Conservation (phyloP, 2,888 invertebrate genomes). For the Eurois occulta region DNA sequence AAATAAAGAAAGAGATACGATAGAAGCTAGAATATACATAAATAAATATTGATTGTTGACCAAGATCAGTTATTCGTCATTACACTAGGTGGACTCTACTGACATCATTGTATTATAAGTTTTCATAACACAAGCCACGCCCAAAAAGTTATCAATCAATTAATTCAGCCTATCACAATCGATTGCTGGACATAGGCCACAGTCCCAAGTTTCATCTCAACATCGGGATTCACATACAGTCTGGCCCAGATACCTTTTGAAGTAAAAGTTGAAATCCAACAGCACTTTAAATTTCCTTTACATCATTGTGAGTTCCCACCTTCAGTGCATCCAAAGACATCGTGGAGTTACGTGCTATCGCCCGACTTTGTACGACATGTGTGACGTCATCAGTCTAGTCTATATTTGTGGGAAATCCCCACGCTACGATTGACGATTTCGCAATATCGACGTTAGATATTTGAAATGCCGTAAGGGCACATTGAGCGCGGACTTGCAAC, state of each 20-base stretch:
- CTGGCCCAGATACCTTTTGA: background rate
- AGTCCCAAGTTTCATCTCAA: background rate
- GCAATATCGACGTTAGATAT: background rate
- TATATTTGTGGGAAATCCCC: background rate
- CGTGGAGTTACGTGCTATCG: background rate
- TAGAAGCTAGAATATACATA: background rate
- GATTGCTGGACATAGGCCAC: background rate
- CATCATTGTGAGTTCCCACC: background rate
- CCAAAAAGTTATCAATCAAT: background rate
- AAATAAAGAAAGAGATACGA: background rate
- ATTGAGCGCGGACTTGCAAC: background rate
- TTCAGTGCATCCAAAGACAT: background rate
- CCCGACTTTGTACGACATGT: no score
- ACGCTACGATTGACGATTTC: background rate
- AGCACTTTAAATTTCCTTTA: background rate
- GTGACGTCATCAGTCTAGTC: background rate
- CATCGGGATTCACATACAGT: background rate
- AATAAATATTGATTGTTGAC: slow-evolving; percentile 5
- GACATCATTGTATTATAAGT: background rate
- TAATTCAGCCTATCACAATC: background rate
- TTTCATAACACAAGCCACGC: slow-evolving; percentile 3
- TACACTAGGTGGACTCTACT: background rate
- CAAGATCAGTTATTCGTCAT: slow-evolving; percentile 11
- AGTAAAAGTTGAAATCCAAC: background rate
- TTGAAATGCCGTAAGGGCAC: background rate